Evolutionary conservation across 2,888 invertebrate species (phyloP), one percentile per base, ranked within the genome.

Genomic region (Lutraria lutraria): DNA sequence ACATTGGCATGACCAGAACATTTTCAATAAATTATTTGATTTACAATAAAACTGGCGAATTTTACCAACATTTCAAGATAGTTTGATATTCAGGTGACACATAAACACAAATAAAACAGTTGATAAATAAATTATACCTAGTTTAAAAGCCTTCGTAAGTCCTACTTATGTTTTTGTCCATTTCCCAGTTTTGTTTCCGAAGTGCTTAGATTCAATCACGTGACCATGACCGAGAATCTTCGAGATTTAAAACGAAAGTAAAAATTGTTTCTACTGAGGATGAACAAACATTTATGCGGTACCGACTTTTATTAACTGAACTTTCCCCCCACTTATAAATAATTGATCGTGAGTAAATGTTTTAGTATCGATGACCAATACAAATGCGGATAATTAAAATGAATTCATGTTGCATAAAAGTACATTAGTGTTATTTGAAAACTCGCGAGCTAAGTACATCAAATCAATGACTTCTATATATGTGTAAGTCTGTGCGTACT

Each of bases 141-240:
- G 15, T 31, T 68, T 12, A 83, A 54, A 63, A 12, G 52, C 25
- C 15, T 76, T 76, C 76, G 60, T 56, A 80, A 29, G 31, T 79
- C 25, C 15, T 76, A 31, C 76, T 79, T 56, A 83, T 52, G 31
- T 79, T 82, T 43, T 63, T 63, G 79, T 25, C 80, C 84, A 88
- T 76, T 87, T 88, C 34, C 56, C n/a, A 63, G 54, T 63, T 84
- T 76, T 88, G 84, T 87, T 87, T 76, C 82, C 43, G 76, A 87
- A 72, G 79, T 88, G 83, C 87, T 88, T 88, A 88, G 83, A 83
- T 88, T 83, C 83, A 88, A 83, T 89, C 89, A 89, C 89, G 89
- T 89, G 89, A 89, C 29, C 16, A 13, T 12, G 10, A 25, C n/a
- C 68, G 84, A 31, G 68, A 84, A 16, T 68, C 29, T 60, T 31